Conservation (phyloP, 2,113 vertebrate genomes). For the Eurystomus gularis region DNA sequence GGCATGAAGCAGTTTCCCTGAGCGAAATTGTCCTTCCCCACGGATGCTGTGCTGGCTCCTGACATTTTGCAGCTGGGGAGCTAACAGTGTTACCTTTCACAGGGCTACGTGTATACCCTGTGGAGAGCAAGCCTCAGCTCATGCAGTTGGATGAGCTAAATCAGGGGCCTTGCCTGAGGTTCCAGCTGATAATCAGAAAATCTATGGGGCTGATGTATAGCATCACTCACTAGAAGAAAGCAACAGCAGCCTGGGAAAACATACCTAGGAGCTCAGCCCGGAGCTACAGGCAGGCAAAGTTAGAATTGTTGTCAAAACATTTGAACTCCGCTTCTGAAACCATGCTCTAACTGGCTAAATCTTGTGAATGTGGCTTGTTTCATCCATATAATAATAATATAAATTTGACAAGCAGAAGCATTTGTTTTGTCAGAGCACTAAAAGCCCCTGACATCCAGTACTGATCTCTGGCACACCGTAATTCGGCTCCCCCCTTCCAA, state of each 20-base stretch:
- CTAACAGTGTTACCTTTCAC: not conserved
- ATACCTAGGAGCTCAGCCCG: not conserved
- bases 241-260: not conserved
- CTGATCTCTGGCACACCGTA: not conserved
- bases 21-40: not conserved
- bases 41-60: not conserved
- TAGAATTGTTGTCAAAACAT: not conserved
- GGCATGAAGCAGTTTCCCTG: not conserved
- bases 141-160: not conserved
- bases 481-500: rapidly evolving
- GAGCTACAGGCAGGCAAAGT: not conserved
- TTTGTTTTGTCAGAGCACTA: not conserved
- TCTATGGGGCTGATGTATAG: not conserved
- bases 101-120: not conserved
- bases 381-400: not conserved
- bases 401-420: not conserved
- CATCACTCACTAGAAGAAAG: not conserved
- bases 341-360: not conserved
- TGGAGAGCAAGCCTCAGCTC: not conserved
- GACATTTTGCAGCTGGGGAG: not conserved
- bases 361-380: not conserved
- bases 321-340: not conserved
- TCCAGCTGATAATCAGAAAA: not conserved
- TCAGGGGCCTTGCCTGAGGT: not conserved
- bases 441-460: not conserved